Conservation (phyloP, 2,797 vertebrate species). For the Coreius guichenoti region DNA sequence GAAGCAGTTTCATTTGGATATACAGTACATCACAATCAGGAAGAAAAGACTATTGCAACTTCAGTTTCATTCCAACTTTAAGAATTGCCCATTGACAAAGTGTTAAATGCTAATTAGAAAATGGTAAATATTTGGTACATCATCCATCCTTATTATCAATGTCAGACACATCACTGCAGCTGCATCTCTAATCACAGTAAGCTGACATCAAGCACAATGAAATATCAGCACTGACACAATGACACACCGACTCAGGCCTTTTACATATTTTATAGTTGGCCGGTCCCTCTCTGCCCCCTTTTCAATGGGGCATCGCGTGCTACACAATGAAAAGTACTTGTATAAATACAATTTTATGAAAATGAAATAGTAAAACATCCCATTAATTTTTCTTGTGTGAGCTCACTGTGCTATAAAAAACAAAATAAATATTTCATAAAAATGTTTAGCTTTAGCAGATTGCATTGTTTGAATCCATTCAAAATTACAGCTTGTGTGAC, state of each 20-base stretch:
- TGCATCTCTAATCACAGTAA: slow-evolving; percentile 44
- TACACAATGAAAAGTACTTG: neutral
- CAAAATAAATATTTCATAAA: neutral
- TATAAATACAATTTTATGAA: neutral
- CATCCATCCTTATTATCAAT: slow-evolving; percentile 51
- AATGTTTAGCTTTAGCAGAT: neutral
- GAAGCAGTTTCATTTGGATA: too few relatives aligned
- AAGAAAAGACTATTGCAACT: too few relatives aligned
- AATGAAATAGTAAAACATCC: neutral
- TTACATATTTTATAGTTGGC: slow-evolving; percentile 19
- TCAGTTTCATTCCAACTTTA: neutral
- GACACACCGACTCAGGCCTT: neutral
- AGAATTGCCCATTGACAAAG: neutral
- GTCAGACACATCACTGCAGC: slow-evolving; percentile 47
- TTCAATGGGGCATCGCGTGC: neutral
- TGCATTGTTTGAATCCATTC: neutral
- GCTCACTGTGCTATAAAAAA: neutral
- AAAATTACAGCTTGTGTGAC: slow-evolving; percentile 12
- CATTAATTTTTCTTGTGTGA: neutral
- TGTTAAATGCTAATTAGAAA: neutral
- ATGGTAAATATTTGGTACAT: neutral
- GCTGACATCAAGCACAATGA: slow-evolving; percentile 24
- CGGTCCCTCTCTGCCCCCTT: neutral
- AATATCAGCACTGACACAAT: slow-evolving; percentile 30
- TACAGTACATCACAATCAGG: too few relatives aligned